Evolutionary conservation across 2,888 invertebrate genomes (phyloP).

Genomic region (Keiferia lycopersicella): DNA sequence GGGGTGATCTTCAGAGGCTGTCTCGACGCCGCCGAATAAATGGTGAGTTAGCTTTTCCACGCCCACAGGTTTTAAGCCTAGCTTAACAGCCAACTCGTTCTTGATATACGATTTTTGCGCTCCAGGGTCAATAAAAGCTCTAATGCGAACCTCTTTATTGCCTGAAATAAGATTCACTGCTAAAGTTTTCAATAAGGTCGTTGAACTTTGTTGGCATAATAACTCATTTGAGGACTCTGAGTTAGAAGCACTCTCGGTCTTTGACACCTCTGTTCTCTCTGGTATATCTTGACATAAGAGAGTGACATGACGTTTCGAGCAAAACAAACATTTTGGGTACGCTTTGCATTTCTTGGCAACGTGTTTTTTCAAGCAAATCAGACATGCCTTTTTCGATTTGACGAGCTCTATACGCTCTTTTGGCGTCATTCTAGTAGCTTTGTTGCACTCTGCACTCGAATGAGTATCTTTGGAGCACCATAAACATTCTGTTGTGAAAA

Average conservation of each 20-base stretch:
- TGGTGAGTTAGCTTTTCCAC: not conserved
- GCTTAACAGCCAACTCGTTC: not conserved
- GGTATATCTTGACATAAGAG: no score
- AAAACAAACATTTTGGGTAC: not conserved
- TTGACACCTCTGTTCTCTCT: no score
- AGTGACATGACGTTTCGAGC: no score
- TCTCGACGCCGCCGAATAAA: not conserved
- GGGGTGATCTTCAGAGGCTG: not conserved
- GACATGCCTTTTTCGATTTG: not conserved
- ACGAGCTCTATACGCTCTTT: not conserved
- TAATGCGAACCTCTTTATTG: not conserved
- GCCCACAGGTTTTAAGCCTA: not conserved
- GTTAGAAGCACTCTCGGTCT: no score
- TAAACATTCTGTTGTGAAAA: not conserved
- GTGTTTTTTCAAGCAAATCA: not conserved
- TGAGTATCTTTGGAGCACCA: not conserved
- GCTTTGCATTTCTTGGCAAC: not conserved
- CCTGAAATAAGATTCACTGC: not conserved
- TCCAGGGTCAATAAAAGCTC: not conserved
- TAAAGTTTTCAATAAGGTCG: not conserved
- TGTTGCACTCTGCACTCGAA: not conserved
- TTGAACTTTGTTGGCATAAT: not conserved
- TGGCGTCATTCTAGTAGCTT: not conserved
- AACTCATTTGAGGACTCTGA: not conserved
- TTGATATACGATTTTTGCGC: not conserved